Conservation (phyloP, 1,140 invertebrate genomes). For the Temnothorax nylanderi region DNA sequence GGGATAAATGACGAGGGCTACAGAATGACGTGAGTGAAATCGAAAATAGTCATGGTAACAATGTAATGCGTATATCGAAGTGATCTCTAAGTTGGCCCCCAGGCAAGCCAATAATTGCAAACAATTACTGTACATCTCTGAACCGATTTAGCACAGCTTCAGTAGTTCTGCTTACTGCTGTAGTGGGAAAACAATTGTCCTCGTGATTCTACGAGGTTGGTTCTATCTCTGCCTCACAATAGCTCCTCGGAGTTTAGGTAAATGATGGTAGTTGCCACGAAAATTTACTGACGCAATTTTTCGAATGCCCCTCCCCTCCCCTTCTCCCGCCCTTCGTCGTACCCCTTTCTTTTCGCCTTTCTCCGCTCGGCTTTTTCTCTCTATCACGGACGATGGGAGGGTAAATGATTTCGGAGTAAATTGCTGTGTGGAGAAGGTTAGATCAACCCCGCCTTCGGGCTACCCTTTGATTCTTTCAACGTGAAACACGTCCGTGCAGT, state of each 20-base stretch:
- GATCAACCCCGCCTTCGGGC: slow-evolving; percentile 42
- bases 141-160: slow-evolving; percentile 65
- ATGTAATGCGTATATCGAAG: slow-evolving; percentile 66
- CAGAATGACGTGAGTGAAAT: neutral
- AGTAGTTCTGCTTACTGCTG: slow-evolving; percentile 60
- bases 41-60: slow-evolving; percentile 62
- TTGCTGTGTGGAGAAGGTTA: slow-evolving; percentile 71
- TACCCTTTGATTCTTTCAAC: slow-evolving; percentile 71
- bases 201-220: slow-evolving; percentile 70
- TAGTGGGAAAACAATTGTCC: slow-evolving; percentile 77
- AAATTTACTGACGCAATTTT: slow-evolving; percentile 83
- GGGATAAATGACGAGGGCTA: neutral
- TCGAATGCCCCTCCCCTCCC: slow-evolving; percentile 75
- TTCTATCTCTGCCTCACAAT: slow-evolving; percentile 68
- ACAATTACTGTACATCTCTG: slow-evolving; percentile 75
- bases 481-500: slow-evolving; percentile 68
- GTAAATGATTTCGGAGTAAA: slow-evolving; percentile 79
- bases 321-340: slow-evolving; percentile 53
- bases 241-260: slow-evolving; percentile 79
- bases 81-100: slow-evolving; percentile 70
- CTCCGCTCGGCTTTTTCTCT: slow-evolving; percentile 64
- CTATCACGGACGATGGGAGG: slow-evolving; percentile 46
- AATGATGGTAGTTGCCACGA: slow-evolving; percentile 81
- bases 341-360: slow-evolving; percentile 27
- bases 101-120: slow-evolving; percentile 76